Evolutionary conservation across 2,888 invertebrate genomes (phyloP).

Genomic region (Noctua janthe): DNA sequence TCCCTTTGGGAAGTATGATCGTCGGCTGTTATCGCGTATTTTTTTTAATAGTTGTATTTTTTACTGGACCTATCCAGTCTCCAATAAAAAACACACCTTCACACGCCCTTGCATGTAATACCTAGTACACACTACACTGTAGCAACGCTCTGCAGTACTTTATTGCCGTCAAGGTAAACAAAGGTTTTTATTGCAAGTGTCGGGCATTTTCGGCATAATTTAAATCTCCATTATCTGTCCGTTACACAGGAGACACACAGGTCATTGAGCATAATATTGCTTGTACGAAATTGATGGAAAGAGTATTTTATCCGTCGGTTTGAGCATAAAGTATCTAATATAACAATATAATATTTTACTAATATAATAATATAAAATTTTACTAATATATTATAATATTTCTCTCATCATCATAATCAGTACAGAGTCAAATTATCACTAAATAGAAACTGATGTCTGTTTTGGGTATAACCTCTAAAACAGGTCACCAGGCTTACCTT

Average conservation of each 20-base stretch:
- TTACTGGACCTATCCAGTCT: neutral
- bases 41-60: neutral
- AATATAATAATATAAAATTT: no score
- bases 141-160: slow-evolving; percentile 13
- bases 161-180: slow-evolving; percentile 50
- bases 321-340: neutral
- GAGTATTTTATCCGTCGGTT: neutral
- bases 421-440: no score
- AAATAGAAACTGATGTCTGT: no score
- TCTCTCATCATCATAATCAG: no score
- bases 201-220: slow-evolving; percentile 46
- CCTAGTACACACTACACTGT: neutral
- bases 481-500: no score
- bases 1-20: neutral
- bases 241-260: slow-evolving; percentile 36
- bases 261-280: slow-evolving; percentile 32
- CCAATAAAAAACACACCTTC: neutral
- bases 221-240: slow-evolving; percentile 39
- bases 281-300: slow-evolving; percentile 10
- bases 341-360: no score
- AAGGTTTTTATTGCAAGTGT: slow-evolving; percentile 48
- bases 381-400: no score
- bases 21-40: neutral
- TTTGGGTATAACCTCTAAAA: no score
- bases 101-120: neutral